Base-by-base conservation (phyloP, 2,113 vertebrate genomes). In the Plestiodon gilberti region DNA sequence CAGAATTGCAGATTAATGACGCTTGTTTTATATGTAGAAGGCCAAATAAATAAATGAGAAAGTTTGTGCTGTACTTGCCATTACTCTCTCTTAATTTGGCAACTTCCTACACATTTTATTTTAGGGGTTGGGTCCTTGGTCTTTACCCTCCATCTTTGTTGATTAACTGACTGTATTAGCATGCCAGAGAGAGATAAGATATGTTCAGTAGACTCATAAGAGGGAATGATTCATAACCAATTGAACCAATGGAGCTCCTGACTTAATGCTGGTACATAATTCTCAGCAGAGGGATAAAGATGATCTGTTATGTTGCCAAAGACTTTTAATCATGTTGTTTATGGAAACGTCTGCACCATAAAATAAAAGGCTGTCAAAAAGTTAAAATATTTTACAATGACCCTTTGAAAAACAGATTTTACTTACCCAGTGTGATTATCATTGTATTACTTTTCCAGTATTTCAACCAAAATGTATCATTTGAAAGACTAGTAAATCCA, bases 241-340 rank as follows among this genome's bases (percentile, higher is more conserved):
- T 82, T n/a, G 15, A 86, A 1, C 9, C 59, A 82, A 14, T 65
- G 59, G 40, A 90, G 25, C 7, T 81, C 81, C 48, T 87, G 43
- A 90, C 2, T 67, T 78, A 81, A 43, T 22, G 14, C 35, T 4
- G n/a, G 87, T 86, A 80, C 85, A 74, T 81, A 89, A 81, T 81
- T 38, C 2, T 81, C 8, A 83, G 15, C 61, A 91, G 25, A 84
- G 10, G 1, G 14, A 86, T 52, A n/a, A 90, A 86, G 6, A 62
- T 17, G 1, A 80, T 70, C 35, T 84, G 13, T 83, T 85, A 38
- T 0, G 1, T n/a, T 85, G 11, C 0, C 43, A 84, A 87, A 76
- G 84, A 0, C 0, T 87, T 81, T 87, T 86, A 85, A 86, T 81
- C 9, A 86, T 9, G 1, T 77, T 90, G 55, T 85, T 92, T 91